Evolutionary conservation across 2,797 vertebrate genomes (phyloP), one percentile per base, ranked within the genome.

Genomic region (Micropoecilia bifurca): DNA sequence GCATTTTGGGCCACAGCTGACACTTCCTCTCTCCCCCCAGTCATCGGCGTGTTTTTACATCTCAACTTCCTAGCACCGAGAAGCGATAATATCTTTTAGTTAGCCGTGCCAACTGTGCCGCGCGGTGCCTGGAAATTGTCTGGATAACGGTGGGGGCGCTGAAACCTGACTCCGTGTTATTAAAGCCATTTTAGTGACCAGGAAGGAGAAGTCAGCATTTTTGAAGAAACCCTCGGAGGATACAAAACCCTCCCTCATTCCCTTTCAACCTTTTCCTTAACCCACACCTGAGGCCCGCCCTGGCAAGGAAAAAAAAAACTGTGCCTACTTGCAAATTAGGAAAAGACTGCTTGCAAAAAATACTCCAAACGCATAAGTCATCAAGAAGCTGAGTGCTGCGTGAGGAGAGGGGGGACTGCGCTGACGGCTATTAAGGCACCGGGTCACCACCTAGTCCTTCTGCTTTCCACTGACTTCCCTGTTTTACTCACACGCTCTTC

Each of bases 301-400:
- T 72, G 88, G 89, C 86, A 79, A 84, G 88, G 83, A 45, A 59
- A 45, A 73, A 50, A 48, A 73, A 77, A 95, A 94, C 89, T 96
- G 95, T 94, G 93, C 89, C 88, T 93, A 93, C 89, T 90, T 92
- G 95, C 95, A 95, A 95, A 96, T 95, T 91, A 81, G 88, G 87
- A 92, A 93, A 92, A 93, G 85, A 74, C 81, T 39, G 80, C 83
- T 87, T 93, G 92, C 86, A 92, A 94, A 94, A 94, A 95, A 85
- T 68, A 86, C 79, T 83, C 82, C 80, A 88, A 94, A 93, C n/a
- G 75, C 90, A 88, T 61, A 92, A 93, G 92, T 96, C 95, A 95
- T 95, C 94, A 96, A 94, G 90, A 96, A 95, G 90, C 77, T 74
- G 78, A 91, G 87, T 87, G 90, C 89, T 93, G 83, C n/a, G 48